Base-by-base conservation (phyloP, 2,113 vertebrate species). In the Antennarius striatus region DNA sequence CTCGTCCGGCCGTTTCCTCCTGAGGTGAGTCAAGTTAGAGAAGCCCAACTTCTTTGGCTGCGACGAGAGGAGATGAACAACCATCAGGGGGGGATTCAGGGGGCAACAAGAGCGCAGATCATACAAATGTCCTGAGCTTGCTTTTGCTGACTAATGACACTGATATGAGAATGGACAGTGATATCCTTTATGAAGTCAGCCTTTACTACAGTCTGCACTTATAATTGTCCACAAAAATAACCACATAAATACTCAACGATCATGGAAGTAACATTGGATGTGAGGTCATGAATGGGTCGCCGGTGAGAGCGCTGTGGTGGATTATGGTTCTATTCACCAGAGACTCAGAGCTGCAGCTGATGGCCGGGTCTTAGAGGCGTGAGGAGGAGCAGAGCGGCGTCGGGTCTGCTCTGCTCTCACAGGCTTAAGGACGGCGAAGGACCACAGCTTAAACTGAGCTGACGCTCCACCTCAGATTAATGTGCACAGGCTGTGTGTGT, bases 21-120 rank as follows among this genome's bases (percentile, higher is more conserved):
- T 88, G 58, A 98, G 92, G 61, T 98, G 94, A 70, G 96, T 93
- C 82, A 99, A 94, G 85, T 95, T 95, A 1, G 96, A 95, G 90
- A 99, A 96, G 63, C 94, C 95, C 50, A 96, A 89, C 88, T 99
- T 99, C 91, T 94, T 98, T 45, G 95, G 95, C 97, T 99, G 85
- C 75, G 91, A 90, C 0, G 68, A 68, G 53, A 62, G 65, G 30
- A 52, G 0, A 14, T 0, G 1, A 59, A 7, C 32, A 36, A 36
- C 4, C 32, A 15, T 48, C 49, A 3, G 14, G 1, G 32, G 58
- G 29, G 51, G 13, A 58, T 48, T 10, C 39, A 36, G 2, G 52
- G 30, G 42, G 6, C 36, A 56, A 51, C 36, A 28, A 45, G 42
- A 28, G 6, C 36, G 54, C 70, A 55, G 50, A 60, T 59, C 60